phyloP scores from a whole-genome alignment of 2,113 vertebrate genomes.

The Pluvianellus socialis region DNA sequence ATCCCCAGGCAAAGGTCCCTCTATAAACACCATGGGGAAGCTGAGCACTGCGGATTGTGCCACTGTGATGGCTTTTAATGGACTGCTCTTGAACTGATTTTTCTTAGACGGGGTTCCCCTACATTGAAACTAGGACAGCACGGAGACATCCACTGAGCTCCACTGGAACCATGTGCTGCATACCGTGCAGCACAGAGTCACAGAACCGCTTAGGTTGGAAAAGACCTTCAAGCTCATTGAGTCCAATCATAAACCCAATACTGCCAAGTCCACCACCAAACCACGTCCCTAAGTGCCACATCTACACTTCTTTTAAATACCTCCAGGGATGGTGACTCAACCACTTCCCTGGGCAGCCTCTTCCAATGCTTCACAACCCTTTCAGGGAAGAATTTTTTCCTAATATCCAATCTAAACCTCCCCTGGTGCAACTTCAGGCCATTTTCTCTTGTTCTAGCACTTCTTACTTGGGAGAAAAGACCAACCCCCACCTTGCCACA shows the following conservation, averaged over 20 bases:
- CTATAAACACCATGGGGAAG: not conserved
- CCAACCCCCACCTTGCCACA: accelerated
- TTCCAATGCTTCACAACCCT: not conserved
- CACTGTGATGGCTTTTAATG: not conserved
- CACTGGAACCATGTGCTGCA: not conserved
- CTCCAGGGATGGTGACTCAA: not conserved
- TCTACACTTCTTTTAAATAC: not conserved
- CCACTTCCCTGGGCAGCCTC: not conserved
- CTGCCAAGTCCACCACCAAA: not conserved
- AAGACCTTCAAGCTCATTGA: not conserved
- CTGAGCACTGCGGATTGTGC: no score
- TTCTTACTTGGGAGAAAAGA: not conserved
- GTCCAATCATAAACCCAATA: not conserved
- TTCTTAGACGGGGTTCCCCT: not conserved
- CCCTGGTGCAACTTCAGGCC: not conserved
- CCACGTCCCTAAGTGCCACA: not conserved
- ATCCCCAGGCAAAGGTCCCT: not conserved
- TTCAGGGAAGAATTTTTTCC: not conserved
- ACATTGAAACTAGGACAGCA: not conserved
- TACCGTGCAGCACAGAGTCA: not conserved
- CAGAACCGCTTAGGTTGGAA: not conserved
- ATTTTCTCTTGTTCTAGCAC: not conserved
- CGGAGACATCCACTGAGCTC: not conserved
- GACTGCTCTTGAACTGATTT: not conserved
- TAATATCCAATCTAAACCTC: not conserved